Evolutionary conservation across 2,888 invertebrate species (phyloP).

Genomic region (Megaustenia siamemsis): DNA sequence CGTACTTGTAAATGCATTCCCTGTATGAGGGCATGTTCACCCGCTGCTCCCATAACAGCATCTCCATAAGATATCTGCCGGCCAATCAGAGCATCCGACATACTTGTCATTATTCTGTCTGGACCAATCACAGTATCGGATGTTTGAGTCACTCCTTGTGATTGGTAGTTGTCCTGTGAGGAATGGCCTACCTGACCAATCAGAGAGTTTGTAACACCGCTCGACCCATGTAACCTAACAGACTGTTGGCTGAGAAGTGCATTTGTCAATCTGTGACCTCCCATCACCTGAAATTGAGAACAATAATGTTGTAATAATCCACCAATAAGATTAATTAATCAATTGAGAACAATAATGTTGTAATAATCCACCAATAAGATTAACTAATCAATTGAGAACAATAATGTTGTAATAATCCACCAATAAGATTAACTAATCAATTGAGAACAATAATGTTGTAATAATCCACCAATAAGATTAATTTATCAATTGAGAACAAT

Average conservation of each 20-base stretch:
- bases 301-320: no score
- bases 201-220: conserved; percentile 37
- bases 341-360: no score
- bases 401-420: no score
- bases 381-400: no score
- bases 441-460: no score
- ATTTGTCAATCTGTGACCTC: conserved; percentile 37
- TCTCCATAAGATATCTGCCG: conserved; percentile 43
- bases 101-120: conserved; percentile 43
- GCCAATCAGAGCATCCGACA: conserved; percentile 36
- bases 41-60: conserved; percentile 6
- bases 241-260: conserved; percentile 47
- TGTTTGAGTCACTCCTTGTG: conserved; percentile 19
- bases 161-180: conserved; percentile 46
- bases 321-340: no score
- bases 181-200: conserved; percentile 41
- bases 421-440: no score
- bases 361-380: no score
- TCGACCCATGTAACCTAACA: conserved; percentile 27
- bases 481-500: no score
- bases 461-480: no score
- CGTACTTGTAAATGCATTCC: conserved; percentile 40
- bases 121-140: conserved; percentile 44
- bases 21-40: conserved; percentile 42
- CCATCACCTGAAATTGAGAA: conserved; percentile 28